A percentile compares a stretch with the other conserved stretches of the same genome.
Evolutionary conservation across 2,888 invertebrate genomes (phyloP).

Genomic region (Brachyptera putata): DNA sequence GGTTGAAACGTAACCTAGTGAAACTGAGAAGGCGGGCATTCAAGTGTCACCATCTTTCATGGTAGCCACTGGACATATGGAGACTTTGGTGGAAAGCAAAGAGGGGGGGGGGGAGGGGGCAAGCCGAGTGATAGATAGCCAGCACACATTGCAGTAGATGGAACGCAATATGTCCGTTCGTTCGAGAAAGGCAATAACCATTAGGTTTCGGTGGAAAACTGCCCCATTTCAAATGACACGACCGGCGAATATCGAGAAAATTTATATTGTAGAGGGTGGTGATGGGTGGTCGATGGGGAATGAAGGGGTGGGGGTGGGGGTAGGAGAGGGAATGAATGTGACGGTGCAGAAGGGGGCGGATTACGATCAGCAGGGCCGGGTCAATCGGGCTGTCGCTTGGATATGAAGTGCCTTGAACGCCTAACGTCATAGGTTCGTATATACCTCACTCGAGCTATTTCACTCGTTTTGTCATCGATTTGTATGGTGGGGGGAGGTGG

Average conservation of each 20-base stretch:
- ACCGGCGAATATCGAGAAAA: slow-evolving; percentile 57
- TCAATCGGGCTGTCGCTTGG: slow-evolving; percentile 24
- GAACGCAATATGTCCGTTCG: slow-evolving; percentile 57
- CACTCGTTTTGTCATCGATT: slow-evolving; percentile 20
- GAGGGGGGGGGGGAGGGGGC: slow-evolving; percentile 17
- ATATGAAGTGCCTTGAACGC: slow-evolving; percentile 26
- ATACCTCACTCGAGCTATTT: slow-evolving; percentile 6
- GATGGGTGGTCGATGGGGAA: slow-evolving; percentile 14
- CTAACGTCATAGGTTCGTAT: too few species aligned
- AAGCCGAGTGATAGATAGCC: slow-evolving; percentile 51
- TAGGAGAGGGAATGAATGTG: background rate
- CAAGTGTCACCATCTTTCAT: slow-evolving; percentile 17
- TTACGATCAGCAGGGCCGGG: slow-evolving; percentile 29
- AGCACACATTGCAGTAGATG: slow-evolving; percentile 57
- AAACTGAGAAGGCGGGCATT: slow-evolving; percentile 1
- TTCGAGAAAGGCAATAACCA: slow-evolving; percentile 58
- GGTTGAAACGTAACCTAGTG: too few species aligned
- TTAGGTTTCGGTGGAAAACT: slow-evolving; percentile 56
- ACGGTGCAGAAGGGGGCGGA: slow-evolving; percentile 23
- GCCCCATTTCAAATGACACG: slow-evolving; percentile 58
- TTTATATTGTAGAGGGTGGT: slow-evolving; percentile 46
- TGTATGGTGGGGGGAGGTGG: slow-evolving; percentile 21
- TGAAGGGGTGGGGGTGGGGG: slow-evolving; percentile 22
- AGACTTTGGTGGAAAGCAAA: too few species aligned
- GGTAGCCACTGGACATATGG: background rate